Base-by-base conservation (phyloP, 1,140 invertebrate species). In the Pogonomyrmex barbatus region DNA sequence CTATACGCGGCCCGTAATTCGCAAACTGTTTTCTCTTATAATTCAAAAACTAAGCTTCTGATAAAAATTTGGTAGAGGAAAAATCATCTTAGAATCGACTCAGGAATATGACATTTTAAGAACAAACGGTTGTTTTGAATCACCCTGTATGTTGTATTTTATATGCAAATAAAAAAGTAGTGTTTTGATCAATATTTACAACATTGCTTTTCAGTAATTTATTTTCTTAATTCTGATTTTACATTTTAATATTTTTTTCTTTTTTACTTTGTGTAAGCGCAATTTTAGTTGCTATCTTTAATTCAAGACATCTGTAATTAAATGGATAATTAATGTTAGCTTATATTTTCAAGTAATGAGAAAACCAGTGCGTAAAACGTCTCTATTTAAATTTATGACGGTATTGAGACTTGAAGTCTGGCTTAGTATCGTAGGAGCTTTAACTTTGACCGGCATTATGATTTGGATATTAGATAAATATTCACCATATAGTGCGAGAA, bases 301-400 rank as follows among this genome's bases (percentile, higher is more conserved):
- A 8, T 36, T 52, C 42, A 33, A 33, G 10, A 42, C 67, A n/a
- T 12, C 36, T 1, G 10, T 62, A 63, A 30, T 36, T 1, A 1
- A 47, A 30, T 1, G 4, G 6, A 68, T 83, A 52, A 79, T 85
- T 79, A 39, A 45, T n/a, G 30, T 6, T 39, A 10, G 39, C 52
- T 70, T 63, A 88, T 87, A 14, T 33, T 81, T 81, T 5, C n/a
- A 93, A 98, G 98, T 97, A 0, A 98, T 98, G 92, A 96, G 98
- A 12, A 98, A 98, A 93, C 97, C 97, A 1, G 96, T 98, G 2
- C 95, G 97, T 0, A 97, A 97, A 92, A 98, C 97, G 2, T 98
- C 97, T 0, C 94, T 98, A 0, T 99, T 99, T 94, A 98, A 98
- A 94, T 99, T 98, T 94, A 98, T 98, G 98, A 98, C 98, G 0